Conservation (phyloP, 2,797 vertebrate species). For the Propithecus deckenii region DNA sequence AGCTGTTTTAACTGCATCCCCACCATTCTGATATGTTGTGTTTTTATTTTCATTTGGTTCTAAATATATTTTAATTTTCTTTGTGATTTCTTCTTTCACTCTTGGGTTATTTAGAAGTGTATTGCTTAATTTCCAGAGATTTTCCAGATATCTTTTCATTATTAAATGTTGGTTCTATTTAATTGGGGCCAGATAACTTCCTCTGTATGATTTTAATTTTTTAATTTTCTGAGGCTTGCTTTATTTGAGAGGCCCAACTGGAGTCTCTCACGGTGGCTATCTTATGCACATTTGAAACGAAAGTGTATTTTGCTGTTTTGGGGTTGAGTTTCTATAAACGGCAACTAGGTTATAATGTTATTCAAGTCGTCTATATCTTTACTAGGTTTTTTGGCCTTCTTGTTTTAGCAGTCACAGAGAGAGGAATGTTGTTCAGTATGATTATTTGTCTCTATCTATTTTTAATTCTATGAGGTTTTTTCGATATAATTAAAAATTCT, state of each 20-base stretch:
- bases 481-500: not conserved
- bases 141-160: not conserved
- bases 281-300: not conserved
- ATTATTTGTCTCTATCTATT: constrained; percentile 7
- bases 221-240: not conserved
- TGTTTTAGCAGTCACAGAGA: not conserved
- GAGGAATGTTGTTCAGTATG: not conserved
- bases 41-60: not conserved
- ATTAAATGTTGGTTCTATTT: not conserved
- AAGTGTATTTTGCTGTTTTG: not conserved
- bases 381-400: not conserved
- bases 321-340: not conserved
- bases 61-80: not conserved
- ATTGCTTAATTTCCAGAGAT: not conserved
- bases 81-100: not conserved
- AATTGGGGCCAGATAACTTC: not conserved
- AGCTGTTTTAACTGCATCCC: not conserved
- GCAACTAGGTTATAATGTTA: not conserved
- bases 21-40: not conserved
- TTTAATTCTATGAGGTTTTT: not conserved
- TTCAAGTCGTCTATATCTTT: not conserved
- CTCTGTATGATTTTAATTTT: not conserved
- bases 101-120: not conserved
- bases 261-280: not conserved
- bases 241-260: not conserved